Evolutionary conservation across 2,797 vertebrate species (phyloP), one percentile per base, ranked within the genome.

Genomic region (Cirrhinus molitorella): DNA sequence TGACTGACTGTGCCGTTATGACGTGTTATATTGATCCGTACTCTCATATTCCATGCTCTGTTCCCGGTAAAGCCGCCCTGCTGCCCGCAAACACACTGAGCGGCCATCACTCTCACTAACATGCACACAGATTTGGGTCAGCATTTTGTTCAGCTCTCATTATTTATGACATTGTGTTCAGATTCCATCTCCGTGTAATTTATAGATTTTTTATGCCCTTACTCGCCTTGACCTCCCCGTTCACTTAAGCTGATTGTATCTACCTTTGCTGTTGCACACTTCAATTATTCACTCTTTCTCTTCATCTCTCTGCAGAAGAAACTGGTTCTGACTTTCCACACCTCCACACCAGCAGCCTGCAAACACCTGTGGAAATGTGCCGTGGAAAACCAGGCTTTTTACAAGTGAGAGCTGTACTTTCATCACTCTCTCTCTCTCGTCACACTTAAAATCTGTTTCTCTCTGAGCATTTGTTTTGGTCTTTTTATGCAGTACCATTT

Each of bases 301-400:
- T 61, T 85, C 88, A 86, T 92, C 70, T 94, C 91, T 92, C 87
- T 88, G 89, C 93, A 99, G 98, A 99, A 97, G 94, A 99, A 99
- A 92, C 95, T 96, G 85, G 94, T 98, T 90, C 92, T 99, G 94
- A 97, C 96, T 59, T 99, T 97, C 92, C 98, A 99, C 94, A 99
- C 98, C 75, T 97, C 97, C 68, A 99, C 98, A 89, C 98, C 98
- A 91, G 98, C 97, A 89, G 98, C 98, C 80, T 99, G 98, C 91
- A 99, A 99, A 89, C 98, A 99, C 91, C 95, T 99, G 87, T 99
- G 98, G 98, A 99, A 99, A 90, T 99, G 98, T 80, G 98, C 97
- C 3, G 97, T 98, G 90, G 98, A 99, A 94, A 99, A 99, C 91
- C 98, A 99, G 90, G 97, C 97, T 85, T 99, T 99, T 95, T 99